Evolutionary conservation across 2,797 vertebrate species (phyloP), one percentile per base, ranked within the genome.

Genomic region (Hydrophis major): DNA sequence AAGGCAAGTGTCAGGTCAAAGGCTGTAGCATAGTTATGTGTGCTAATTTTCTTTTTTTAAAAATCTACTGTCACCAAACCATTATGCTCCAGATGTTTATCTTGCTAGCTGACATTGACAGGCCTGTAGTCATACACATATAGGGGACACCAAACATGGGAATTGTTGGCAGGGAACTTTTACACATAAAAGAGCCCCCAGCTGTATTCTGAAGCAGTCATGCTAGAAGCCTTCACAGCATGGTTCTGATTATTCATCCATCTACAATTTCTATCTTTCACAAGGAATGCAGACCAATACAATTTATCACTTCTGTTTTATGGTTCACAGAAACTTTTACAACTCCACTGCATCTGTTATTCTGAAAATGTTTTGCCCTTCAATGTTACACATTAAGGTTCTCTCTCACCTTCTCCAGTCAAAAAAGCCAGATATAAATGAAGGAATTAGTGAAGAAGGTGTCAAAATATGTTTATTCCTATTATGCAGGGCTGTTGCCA

Each of bases 391-490:
- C 25, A 88, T 74, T 74, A 69, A 25, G 61, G 22, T 6, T 55
- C 53, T 74, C 18, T n/a, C 63, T 47, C 66, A 78, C 42, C 60
- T 86, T 61, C 55, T 42, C n/a, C 25, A 25, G 14, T 53, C 55
- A 27, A 92, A 50, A 59, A 27, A 18, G 1, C 53, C 27, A 93
- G 88, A 60, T 94, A 95, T 86, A 95, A 94, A 94, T 63, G 91
- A 93, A 55, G 56, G 91, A 74, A 92, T 91, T 90, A 89, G 90
- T 93, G 59, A 83, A 93, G 87, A 94, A n/a, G 22, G 37, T 92
- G 94, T 89, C 56, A 94, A 94, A 94, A 88, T 16, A 87, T n/a
- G 61, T 83, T 89, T 93, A 13, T 93, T 95, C 94, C 86, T 86
- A 93, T 95, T 94, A 66, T 89, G 95, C 25, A 91, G 22, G 94